Conservation (phyloP, 2,888 invertebrate species). For the Thyatira batis region DNA sequence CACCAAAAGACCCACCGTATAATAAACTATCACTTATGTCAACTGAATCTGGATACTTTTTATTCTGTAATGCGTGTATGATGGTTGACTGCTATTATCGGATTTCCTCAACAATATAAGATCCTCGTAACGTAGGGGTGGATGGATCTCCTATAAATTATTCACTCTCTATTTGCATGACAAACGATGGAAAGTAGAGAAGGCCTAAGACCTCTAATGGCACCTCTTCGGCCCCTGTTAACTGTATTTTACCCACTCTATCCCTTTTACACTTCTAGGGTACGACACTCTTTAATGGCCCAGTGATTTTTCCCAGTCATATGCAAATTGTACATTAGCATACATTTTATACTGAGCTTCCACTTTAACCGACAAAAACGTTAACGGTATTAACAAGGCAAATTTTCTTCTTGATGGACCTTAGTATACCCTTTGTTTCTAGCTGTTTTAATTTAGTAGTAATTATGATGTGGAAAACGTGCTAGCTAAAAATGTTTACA, state of each 20-base stretch:
- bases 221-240: slow-evolving; percentile 56
- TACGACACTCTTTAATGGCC: slow-evolving; percentile 65
- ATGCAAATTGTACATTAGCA: slow-evolving; percentile 72
- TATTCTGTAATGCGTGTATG: neutral
- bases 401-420: slow-evolving; percentile 40
- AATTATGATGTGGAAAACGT: slow-evolving; percentile 15
- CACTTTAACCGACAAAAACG: slow-evolving; percentile 46
- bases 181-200: slow-evolving; percentile 67
- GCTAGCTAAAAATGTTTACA: slow-evolving; percentile 16
- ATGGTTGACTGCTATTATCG: slow-evolving; percentile 39
- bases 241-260: slow-evolving; percentile 46
- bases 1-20: neutral
- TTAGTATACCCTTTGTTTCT: slow-evolving; percentile 26
- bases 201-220: slow-evolving; percentile 72
- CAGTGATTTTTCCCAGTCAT: slow-evolving; percentile 73
- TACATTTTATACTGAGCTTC: slow-evolving; percentile 62
- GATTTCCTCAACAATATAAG: slow-evolving; percentile 57
- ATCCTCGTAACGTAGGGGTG: slow-evolving; percentile 56
- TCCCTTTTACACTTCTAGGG: slow-evolving; percentile 50
- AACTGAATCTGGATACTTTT: neutral
- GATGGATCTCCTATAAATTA: slow-evolving; percentile 74
- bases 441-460: slow-evolving; percentile 22
- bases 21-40: neutral
- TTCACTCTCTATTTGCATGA: slow-evolving; percentile 79
- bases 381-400: slow-evolving; percentile 52